Evolutionary conservation across 1,140 invertebrate genomes (phyloP), one percentile per base, ranked within the genome.

Genomic region (Ceratina calcarata): DNA sequence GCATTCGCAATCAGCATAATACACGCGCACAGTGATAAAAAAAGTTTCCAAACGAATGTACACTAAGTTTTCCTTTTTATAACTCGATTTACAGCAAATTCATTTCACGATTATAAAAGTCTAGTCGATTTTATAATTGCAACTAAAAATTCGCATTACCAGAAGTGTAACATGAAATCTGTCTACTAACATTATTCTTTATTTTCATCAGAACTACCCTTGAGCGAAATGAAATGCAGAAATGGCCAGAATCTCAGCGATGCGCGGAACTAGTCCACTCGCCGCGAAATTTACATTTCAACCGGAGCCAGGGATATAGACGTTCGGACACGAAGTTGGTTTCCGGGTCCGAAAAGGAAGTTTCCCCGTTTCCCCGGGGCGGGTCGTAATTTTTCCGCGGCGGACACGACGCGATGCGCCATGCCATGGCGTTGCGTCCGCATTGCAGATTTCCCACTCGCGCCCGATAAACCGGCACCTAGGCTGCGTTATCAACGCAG

Each of bases 401-500:
- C 32, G 53, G 37, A 53, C 4, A 6, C 45, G 20, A 45, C 24
- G 27, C 37, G 37, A 45, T 45, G 37, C 37, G 37, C 37, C 37
- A 45, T 45, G 37, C 37, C 37, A 10, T 45, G 6, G 37, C 27
- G 27, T 32, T 45, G 24, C 1, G 49, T 71, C 74, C 80, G 84
- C 84, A 85, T 78, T 85, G 84, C 84, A 67, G 83, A 84, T 84
- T 69, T 70, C 69, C 61, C 45, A 10, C 45, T 13, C 12, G 15
- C 57, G 49, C 16, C 60, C 62, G 62, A 74, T 77, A 70, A 27
- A 64, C 55, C n/a, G 16, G 16, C n/a, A 16, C 22, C 24, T 45
- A 45, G 37, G 37, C 37, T 45, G 57, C 60, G 82, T 37, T 78
- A 67, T 69, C 81, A 84, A 78, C 74, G 60, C 32, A 32, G 24